Conservation (phyloP, 2,113 vertebrate genomes). For the Heptranchias perlo region DNA sequence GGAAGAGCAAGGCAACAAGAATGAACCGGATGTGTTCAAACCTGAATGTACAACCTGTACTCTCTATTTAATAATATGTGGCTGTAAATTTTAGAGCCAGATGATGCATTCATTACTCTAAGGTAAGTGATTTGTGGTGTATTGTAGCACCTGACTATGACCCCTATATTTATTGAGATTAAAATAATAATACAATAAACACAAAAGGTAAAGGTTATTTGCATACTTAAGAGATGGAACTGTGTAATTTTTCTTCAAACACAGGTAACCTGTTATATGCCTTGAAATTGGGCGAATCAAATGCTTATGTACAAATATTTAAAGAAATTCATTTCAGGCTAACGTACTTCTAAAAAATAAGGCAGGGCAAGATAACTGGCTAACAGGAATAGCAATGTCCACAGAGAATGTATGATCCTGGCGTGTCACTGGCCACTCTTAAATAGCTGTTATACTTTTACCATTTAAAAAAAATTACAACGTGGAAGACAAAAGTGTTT, state of each 20-base stretch:
- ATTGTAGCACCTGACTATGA: not conserved
- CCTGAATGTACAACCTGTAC: not conserved
- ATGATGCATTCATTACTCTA: not conserved
- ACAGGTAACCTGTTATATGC: not conserved
- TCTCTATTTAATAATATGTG: not conserved
- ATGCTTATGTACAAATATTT: not conserved
- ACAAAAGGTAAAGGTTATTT: not conserved
- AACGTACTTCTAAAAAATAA: not conserved
- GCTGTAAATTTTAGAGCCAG: not conserved
- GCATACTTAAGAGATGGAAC: not conserved
- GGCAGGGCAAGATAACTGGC: not conserved
- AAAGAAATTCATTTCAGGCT: not conserved
- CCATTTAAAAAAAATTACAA: not conserved
- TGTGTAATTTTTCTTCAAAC: not conserved
- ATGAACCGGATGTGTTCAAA: not conserved
- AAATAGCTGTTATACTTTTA: not conserved
- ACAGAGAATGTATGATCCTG: not conserved
- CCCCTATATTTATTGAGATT: not conserved
- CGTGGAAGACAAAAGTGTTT: not conserved
- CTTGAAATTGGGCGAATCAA: not conserved
- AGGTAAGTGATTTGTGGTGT: not conserved
- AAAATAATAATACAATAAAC: not conserved
- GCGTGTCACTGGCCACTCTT: not conserved
- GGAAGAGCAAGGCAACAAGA: not conserved
- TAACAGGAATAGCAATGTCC: not conserved